Conservation (phyloP, 1,140 invertebrate genomes). For the Sesamia nonagrioides region DNA sequence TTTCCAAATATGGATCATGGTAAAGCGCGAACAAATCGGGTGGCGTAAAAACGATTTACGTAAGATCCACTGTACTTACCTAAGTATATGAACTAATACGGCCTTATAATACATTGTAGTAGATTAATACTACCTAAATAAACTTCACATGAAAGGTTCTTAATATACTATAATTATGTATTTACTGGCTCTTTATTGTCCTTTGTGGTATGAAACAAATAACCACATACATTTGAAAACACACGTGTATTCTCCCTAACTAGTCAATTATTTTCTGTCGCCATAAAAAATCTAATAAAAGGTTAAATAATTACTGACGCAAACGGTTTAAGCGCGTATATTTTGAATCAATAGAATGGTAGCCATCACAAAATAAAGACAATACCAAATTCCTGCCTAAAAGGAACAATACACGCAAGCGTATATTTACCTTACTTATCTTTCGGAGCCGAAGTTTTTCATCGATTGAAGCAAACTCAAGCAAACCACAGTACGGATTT, state of each 20-base stretch:
- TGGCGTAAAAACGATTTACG: background rate
- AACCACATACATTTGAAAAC: no score
- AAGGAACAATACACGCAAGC: slow-evolving; percentile 32
- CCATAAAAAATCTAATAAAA: background rate
- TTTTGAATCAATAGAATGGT: background rate
- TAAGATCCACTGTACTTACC: no score
- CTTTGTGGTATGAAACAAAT: no score
- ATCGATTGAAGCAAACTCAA: slow-evolving; percentile 15
- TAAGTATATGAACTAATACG: no score
- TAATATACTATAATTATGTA: no score
- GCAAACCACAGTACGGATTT: background rate
- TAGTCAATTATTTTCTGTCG: background rate
- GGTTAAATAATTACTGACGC: background rate
- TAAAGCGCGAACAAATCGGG: background rate
- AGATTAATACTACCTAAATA: no score
- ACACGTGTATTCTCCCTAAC: no score
- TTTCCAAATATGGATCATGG: background rate
- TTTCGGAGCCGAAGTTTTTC: slow-evolving; percentile 13
- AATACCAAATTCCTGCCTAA: background rate
- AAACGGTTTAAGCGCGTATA: background rate
- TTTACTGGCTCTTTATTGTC: no score
- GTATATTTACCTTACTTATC: slow-evolving; percentile 1
- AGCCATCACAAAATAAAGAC: background rate
- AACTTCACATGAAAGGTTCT: background rate
- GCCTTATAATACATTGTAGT: no score